Conservation (phyloP, 2,888 invertebrate genomes). For the Melanostoma mellinum region DNA sequence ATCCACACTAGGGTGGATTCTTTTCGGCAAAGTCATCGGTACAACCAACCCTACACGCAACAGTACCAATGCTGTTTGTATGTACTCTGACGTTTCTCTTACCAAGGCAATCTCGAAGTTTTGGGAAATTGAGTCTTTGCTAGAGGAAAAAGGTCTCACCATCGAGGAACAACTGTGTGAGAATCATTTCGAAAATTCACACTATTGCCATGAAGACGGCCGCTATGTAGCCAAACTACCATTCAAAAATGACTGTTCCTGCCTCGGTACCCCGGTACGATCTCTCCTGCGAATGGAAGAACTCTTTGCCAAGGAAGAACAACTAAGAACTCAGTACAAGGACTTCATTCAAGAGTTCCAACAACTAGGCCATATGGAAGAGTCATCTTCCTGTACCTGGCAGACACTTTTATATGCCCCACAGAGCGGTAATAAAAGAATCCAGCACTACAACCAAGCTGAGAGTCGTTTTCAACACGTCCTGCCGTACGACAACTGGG, state of each 20-base stretch:
- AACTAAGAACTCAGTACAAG: constrained; percentile 17
- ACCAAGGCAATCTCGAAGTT: neutral
- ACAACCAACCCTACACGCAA: no score
- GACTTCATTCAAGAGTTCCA: constrained; percentile 32
- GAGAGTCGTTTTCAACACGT: constrained; percentile 46
- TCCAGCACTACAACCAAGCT: constrained; percentile 26
- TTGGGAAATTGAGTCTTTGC: constrained; percentile 8
- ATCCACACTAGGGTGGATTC: no score
- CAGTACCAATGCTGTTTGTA: constrained; percentile 6
- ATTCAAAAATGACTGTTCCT: constrained; percentile 13
- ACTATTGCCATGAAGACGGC: constrained; percentile 12
- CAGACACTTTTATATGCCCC: neutral
- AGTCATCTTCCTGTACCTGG: constrained; percentile 1
- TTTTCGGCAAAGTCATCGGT: no score
- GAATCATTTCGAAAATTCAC: no score
- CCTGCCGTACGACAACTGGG: constrained; percentile 9
- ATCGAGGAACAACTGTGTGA: constrained; percentile 5
- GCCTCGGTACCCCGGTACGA: constrained; percentile 13
- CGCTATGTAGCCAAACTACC: constrained; percentile 35
- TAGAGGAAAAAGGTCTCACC: neutral
- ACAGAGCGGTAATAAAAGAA: neutral
- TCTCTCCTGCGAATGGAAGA: constrained; percentile 28
- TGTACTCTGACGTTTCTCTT: constrained; percentile 13
- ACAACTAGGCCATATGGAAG: constrained; percentile 13
- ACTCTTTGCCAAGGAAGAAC: constrained; percentile 8